phyloP scores from a whole-genome alignment of 2,888 invertebrate genomes.

The Philereme transversata region DNA sequence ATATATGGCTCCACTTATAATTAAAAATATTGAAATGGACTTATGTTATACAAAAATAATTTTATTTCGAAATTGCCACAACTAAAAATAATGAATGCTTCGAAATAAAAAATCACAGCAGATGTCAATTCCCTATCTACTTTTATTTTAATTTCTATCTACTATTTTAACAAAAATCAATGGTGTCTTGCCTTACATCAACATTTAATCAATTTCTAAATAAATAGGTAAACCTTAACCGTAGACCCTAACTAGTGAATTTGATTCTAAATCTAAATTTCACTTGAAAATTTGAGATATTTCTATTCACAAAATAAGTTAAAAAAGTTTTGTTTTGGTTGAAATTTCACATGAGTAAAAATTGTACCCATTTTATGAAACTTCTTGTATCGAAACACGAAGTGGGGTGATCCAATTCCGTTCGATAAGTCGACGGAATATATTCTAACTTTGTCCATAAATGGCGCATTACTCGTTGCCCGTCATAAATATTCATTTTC shows the following conservation, averaged over 20 bases:
- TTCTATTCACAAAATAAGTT: background rate
- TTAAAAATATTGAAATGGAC: background rate
- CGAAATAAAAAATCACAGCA: constrained; percentile 70
- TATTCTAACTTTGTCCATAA: constrained; percentile 79
- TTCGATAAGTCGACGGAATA: constrained; percentile 71
- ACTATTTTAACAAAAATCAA: constrained; percentile 49
- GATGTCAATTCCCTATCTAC: constrained; percentile 66
- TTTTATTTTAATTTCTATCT: constrained; percentile 46
- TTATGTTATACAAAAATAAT: background rate
- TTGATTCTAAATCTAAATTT: constrained; percentile 2
- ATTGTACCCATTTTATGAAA: background rate
- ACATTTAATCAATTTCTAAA: constrained; percentile 23
- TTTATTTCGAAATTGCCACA: background rate
- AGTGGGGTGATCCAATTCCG: constrained; percentile 56
- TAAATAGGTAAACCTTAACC: background rate
- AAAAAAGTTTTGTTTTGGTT: too few species aligned
- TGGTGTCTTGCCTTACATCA: constrained; percentile 59
- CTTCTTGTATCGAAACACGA: constrained; percentile 39
- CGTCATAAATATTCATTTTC: constrained; percentile 82
- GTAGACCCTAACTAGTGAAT: constrained; percentile 3
- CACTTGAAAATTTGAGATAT: background rate
- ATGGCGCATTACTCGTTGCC: constrained; percentile 76
- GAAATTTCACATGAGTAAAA: background rate
- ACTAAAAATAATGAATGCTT: constrained; percentile 26
- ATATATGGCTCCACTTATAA: too few species aligned